Percentiles rank a stretch among this genome's conserved stretches.
These are phyloP conservation scores for Colletes latitarsis DNA, from an alignment of 1,140 invertebrate species.

Conservation along the genomic window DNA sequence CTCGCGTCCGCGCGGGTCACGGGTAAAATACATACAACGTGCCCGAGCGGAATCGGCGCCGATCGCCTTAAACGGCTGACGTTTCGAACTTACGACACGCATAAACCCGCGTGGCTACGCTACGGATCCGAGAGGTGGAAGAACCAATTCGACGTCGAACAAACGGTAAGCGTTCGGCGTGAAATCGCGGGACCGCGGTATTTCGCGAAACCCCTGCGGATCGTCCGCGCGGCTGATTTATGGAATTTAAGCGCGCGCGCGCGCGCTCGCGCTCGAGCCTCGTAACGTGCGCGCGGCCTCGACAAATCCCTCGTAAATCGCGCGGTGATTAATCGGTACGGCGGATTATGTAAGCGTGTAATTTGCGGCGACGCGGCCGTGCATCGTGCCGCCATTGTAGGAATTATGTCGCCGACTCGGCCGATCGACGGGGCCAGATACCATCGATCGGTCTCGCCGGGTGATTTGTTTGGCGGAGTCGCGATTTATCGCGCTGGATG, in stretches of 20 bases:
- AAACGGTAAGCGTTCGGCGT: too few species aligned
- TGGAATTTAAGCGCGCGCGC: neutral
- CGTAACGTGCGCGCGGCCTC: constrained; percentile 27
- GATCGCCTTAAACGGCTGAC: constrained; percentile 26
- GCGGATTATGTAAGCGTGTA: constrained; percentile 73
- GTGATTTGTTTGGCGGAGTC: constrained; percentile 72
- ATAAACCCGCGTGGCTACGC: too few species aligned
- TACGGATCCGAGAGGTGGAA: too few species aligned
- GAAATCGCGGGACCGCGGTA: neutral
- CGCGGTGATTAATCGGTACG: constrained; percentile 72
- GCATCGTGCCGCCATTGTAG: constrained; percentile 66
- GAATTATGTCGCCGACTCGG: constrained; percentile 67
- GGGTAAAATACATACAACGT: neutral
- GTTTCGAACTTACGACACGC: neutral
- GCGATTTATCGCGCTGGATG: constrained; percentile 67
- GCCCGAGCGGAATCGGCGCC: neutral
- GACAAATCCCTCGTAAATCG: constrained; percentile 66
- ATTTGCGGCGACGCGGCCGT: constrained; percentile 65
- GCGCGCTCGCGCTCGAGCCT: neutral
- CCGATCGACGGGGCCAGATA: constrained; percentile 58
- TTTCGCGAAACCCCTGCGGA: neutral
- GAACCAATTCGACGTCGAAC: neutral
- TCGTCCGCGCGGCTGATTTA: constrained; percentile 3
- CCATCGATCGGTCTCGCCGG: constrained; percentile 56
- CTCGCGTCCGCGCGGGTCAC: constrained; percentile 13